phyloP scores from a whole-genome alignment of 2,888 invertebrate species.

The Leptura quadrifasciata region DNA sequence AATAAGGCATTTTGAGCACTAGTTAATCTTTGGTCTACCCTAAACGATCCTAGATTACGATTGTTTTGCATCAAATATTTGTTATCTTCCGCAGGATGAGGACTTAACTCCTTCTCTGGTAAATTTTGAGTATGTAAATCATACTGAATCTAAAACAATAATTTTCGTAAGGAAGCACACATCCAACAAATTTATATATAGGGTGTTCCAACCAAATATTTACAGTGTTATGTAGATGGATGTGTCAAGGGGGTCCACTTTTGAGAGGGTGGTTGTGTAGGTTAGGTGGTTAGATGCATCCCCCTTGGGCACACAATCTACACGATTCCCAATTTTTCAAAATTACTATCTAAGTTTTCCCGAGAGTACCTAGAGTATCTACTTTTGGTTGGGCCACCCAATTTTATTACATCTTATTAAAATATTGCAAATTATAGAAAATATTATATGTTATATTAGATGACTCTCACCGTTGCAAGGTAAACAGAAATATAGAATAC shows the following conservation, averaged over 20 bases:
- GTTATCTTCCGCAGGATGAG: conserved; percentile 48
- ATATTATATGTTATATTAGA: neutral
- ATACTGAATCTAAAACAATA: conserved; percentile 65
- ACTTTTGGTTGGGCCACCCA: too few species aligned
- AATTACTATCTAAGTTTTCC: too few species aligned
- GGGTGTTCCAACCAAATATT: too few species aligned
- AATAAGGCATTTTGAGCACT: conserved; percentile 69
- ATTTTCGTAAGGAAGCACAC: neutral
- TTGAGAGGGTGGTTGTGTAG: too few species aligned
- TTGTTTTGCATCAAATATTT: conserved; percentile 63
- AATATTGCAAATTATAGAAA: neutral
- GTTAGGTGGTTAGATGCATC: too few species aligned
- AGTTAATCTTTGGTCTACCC: conserved; percentile 66
- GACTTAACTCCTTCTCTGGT: conserved; percentile 64
- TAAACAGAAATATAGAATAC: neutral
- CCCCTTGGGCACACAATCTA: too few species aligned
- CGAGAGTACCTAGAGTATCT: too few species aligned
- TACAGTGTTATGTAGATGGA: too few species aligned
- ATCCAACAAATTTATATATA: neutral
- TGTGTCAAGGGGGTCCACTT: too few species aligned
- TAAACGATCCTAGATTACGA: conserved; percentile 65
- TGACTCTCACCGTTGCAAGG: neutral
- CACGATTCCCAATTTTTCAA: too few species aligned
- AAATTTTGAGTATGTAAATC: conserved; percentile 61
- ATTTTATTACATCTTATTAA: neutral